phyloP scores from a whole-genome alignment of 2,113 vertebrate species.

The Etheostoma spectabile region DNA sequence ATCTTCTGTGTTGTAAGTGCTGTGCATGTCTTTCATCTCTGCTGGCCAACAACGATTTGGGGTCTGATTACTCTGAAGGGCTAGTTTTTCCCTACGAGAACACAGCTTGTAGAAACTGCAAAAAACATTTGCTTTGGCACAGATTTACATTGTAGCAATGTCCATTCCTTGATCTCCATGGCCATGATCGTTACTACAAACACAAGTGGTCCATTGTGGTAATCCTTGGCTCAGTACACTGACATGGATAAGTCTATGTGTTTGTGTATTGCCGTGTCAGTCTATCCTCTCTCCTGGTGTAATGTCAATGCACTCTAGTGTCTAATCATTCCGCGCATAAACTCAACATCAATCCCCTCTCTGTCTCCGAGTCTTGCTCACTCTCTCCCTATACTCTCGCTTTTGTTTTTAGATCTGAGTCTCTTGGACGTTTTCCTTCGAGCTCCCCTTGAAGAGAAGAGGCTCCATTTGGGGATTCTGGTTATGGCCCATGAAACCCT shows the following conservation, averaged over 20 bases:
- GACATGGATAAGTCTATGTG: constrained; percentile 79
- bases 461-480: constrained; percentile 90
- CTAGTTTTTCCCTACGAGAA: constrained; percentile 82
- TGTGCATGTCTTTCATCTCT: constrained; percentile 77
- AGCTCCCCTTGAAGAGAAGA: constrained; percentile 93
- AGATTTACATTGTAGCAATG: constrained; percentile 84
- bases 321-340: constrained; percentile 75
- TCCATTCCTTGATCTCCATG: constrained; percentile 79
- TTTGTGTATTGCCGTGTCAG: constrained; percentile 80
- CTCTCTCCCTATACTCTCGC: constrained; percentile 62
- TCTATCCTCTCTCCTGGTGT: constrained; percentile 78
- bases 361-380: constrained; percentile 68
- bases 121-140: constrained; percentile 88
- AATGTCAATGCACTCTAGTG: constrained; percentile 81
- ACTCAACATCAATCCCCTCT: constrained; percentile 80
- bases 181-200: constrained; percentile 80
- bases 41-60: constrained; percentile 78
- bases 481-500: constrained; percentile 89
- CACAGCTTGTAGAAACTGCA: constrained; percentile 87
- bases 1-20: constrained; percentile 74
- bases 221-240: constrained; percentile 81
- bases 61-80: constrained; percentile 83
- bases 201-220: constrained; percentile 81
- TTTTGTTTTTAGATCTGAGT: constrained; percentile 89
- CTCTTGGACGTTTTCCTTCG: constrained; percentile 97